phyloP scores from a whole-genome alignment of 2,888 invertebrate genomes.

The Uloborus plumipes region DNA sequence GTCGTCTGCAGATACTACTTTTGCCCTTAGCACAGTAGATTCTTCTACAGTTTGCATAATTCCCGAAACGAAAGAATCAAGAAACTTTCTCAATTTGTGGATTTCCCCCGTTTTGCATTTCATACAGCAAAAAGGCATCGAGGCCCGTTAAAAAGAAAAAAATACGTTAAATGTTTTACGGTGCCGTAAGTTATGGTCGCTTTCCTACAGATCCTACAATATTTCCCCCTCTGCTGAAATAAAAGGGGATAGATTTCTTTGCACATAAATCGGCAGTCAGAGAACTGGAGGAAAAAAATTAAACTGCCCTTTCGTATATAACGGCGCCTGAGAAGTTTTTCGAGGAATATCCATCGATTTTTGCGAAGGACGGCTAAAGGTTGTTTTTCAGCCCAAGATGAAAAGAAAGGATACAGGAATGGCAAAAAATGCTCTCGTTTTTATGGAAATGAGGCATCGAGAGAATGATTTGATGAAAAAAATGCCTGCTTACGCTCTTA shows the following conservation, averaged over 20 bases:
- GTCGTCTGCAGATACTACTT: too few relatives aligned
- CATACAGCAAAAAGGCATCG: slow-evolving; percentile 28
- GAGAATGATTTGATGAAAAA: too few relatives aligned
- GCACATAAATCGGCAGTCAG: slow-evolving; percentile 60
- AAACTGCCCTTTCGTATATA: slow-evolving; percentile 59
- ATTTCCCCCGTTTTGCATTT: slow-evolving; percentile 48
- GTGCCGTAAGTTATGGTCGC: slow-evolving; percentile 50
- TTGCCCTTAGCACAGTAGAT: too few relatives aligned
- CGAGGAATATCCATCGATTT: slow-evolving; percentile 57
- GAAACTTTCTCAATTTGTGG: slow-evolving; percentile 30
- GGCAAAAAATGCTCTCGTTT: slow-evolving; percentile 10
- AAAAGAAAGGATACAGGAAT: slow-evolving; percentile 21
- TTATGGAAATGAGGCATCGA: slow-evolving; percentile 15
- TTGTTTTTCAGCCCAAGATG: slow-evolving; percentile 38
- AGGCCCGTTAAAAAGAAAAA: slow-evolving; percentile 38
- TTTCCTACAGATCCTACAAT: slow-evolving; percentile 58
- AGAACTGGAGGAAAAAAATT: slow-evolving; percentile 53
- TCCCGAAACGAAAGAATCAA: too few relatives aligned
- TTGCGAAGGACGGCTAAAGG: slow-evolving; percentile 52
- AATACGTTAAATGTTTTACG: slow-evolving; percentile 61
- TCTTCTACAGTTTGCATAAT: too few relatives aligned
- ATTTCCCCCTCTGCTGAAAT: slow-evolving; percentile 49
- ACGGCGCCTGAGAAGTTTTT: slow-evolving; percentile 54
- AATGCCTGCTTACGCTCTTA: too few relatives aligned
- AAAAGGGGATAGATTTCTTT: slow-evolving; percentile 58